A percentile compares a stretch with the other conserved stretches of the same genome.
These are phyloP conservation scores for Bergia puertoricense DNA, from an alignment of 92 coral and sea anemone species.

Conservation along the genomic window DNA sequence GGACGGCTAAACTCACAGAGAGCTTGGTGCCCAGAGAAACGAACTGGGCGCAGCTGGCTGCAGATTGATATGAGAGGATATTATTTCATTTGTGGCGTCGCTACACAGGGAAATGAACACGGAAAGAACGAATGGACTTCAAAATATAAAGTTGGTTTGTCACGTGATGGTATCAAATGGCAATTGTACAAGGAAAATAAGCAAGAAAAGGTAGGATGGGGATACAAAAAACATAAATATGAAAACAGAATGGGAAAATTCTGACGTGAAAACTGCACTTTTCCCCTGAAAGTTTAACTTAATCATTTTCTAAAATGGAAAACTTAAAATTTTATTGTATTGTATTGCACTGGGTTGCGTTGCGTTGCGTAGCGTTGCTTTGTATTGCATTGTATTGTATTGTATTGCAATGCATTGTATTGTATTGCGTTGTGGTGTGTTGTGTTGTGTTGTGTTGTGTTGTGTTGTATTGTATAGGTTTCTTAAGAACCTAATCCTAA, in stretches of 20 bases:
- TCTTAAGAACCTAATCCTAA: no score
- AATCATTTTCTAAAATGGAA: no score
- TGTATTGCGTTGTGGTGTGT: no score
- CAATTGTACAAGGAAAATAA: constrained; percentile 34
- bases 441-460: no score
- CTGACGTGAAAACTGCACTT: not conserved
- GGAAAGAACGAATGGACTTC: constrained; percentile 46
- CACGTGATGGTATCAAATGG: constrained; percentile 59
- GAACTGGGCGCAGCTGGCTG: constrained; percentile 44
- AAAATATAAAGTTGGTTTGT: constrained; percentile 44
- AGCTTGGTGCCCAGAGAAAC: constrained; percentile 65
- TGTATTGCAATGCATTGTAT: no score
- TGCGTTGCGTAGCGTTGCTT: no score
- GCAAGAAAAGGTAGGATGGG: not conserved
- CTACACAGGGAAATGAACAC: constrained; percentile 58
- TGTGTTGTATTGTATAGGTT: no score
- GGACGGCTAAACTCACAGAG: constrained; percentile 61
- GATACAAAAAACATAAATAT: not conserved
- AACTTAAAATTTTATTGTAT: no score
- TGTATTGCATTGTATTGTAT: no score
- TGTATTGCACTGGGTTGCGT: no score
- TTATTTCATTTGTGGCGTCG: constrained; percentile 62
- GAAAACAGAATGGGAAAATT: not conserved
- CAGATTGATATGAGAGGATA: constrained; percentile 61
- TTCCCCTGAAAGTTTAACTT: not conserved